These are phyloP conservation scores for Hyppa rectilinea DNA, from an alignment of 2,888 invertebrate species.

Conservation along the genomic window DNA sequence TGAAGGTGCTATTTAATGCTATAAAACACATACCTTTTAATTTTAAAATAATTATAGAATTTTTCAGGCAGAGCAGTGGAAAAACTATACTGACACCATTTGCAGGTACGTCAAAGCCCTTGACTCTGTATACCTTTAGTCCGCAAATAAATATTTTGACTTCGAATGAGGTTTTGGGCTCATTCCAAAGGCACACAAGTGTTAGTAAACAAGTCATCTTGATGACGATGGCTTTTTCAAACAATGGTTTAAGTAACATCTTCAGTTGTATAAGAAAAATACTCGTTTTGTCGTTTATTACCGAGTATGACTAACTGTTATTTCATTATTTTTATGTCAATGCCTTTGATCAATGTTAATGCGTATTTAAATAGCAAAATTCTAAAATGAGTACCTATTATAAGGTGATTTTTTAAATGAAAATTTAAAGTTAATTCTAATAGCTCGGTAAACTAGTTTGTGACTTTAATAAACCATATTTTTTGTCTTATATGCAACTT, in stretches of 20 bases:
- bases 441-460: conserved; percentile 6
- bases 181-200: conserved; percentile 43
- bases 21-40: not conserved
- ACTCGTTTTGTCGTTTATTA: conserved; percentile 9
- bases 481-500: not conserved
- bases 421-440: conserved; percentile 26
- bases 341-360: conserved; percentile 16
- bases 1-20: not conserved
- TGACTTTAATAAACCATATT: not conserved
- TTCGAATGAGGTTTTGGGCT: not conserved
- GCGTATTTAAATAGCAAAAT: not conserved
- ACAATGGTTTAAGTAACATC: conserved; percentile 58
- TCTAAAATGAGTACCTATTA: not conserved
- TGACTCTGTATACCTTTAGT: not conserved
- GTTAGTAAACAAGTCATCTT: conserved; percentile 63
- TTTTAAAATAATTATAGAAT: not conserved
- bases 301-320: conserved; percentile 3
- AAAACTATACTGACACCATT: too few relatives aligned
- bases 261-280: conserved; percentile 28
- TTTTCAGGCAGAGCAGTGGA: not conserved
- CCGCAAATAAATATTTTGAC: not conserved
- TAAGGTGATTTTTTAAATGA: conserved; percentile 2
- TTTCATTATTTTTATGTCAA: conserved; percentile 17
- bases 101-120: not conserved
- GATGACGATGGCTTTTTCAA: conserved; percentile 61